Conservation (phyloP, 2,888 invertebrate genomes). For the Thelaira solivaga region DNA sequence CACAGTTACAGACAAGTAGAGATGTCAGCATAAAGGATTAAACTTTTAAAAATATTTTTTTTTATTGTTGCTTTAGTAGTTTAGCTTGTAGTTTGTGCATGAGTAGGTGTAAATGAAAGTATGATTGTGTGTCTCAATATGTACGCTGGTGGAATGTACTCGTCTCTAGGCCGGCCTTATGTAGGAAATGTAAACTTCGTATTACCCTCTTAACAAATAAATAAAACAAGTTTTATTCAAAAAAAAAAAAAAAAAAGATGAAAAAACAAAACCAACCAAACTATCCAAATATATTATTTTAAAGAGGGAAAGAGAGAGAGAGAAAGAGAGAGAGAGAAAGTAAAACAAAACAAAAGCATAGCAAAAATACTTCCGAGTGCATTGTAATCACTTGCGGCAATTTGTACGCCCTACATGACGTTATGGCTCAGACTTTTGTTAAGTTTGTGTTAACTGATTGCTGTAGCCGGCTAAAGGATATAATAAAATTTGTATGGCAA, state of each 20-base stretch:
- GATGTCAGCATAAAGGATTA: conserved; percentile 19
- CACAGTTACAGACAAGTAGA: not conserved
- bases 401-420: conserved; percentile 43
- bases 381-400: conserved; percentile 66
- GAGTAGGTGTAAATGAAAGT: not conserved
- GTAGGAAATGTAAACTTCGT: conserved; percentile 66
- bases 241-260: too few species aligned
- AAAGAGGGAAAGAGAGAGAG: too few species aligned
- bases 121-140: not conserved
- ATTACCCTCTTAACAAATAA: conserved; percentile 65
- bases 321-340: too few species aligned
- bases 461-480: not conserved
- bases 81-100: too few species aligned
- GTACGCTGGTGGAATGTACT: not conserved
- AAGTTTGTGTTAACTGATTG: conserved; percentile 34
- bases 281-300: conserved; percentile 15
- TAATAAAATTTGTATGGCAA: not conserved
- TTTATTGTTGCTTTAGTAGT: not conserved
- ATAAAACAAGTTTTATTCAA: conserved; percentile 19
- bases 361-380: conserved; percentile 71
- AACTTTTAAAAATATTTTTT: conserved; percentile 28
- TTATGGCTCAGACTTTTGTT: conserved; percentile 11
- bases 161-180: too few species aligned
- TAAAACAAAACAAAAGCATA: conserved; percentile 27
- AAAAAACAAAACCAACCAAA: too few species aligned